A percentile compares a stretch with the other conserved stretches of the same genome.
These are phyloP conservation scores for Pseudococcus viburni DNA, from an alignment of 2,888 invertebrate genomes.

Conservation along the genomic window DNA sequence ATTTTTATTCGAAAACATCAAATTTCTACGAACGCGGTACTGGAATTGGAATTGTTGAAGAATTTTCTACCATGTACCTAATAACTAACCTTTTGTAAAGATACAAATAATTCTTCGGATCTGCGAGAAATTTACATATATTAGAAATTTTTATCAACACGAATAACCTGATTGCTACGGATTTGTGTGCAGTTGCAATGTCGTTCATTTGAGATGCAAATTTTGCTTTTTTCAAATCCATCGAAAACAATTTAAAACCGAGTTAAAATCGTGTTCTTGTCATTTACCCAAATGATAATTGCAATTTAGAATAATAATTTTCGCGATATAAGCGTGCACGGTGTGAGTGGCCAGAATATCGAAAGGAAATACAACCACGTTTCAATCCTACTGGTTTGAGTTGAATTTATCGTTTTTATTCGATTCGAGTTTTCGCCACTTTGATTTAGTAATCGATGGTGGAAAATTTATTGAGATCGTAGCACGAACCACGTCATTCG, in stretches of 20 bases:
- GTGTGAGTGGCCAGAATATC: background rate
- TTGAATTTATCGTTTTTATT: background rate
- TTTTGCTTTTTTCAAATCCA: background rate
- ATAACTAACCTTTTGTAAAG: background rate
- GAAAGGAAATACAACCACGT: background rate
- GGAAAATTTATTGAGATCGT: slow-evolving; percentile 3
- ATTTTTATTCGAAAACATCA: background rate
- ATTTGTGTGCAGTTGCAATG: slow-evolving; percentile 19
- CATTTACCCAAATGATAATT: slow-evolving; percentile 34
- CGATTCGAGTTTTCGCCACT: background rate
- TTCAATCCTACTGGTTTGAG: background rate
- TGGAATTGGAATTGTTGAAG: background rate
- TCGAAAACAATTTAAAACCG: slow-evolving; percentile 17
- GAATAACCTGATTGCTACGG: background rate
- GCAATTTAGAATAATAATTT: slow-evolving; percentile 24
- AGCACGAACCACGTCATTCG: background rate
- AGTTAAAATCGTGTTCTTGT: slow-evolving; percentile 35
- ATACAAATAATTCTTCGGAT: background rate
- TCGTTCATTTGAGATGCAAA: slow-evolving; percentile 9
- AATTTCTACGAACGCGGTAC: slow-evolving; percentile 1
- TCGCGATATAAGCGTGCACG: background rate
- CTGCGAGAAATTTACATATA: slow-evolving; percentile 33
- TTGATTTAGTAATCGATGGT: background rate
- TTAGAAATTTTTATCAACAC: slow-evolving; percentile 31
- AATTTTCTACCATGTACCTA: background rate